These are phyloP conservation scores for Ormyrus labotus DNA, from an alignment of 2,888 invertebrate species.

Conservation along the genomic window DNA sequence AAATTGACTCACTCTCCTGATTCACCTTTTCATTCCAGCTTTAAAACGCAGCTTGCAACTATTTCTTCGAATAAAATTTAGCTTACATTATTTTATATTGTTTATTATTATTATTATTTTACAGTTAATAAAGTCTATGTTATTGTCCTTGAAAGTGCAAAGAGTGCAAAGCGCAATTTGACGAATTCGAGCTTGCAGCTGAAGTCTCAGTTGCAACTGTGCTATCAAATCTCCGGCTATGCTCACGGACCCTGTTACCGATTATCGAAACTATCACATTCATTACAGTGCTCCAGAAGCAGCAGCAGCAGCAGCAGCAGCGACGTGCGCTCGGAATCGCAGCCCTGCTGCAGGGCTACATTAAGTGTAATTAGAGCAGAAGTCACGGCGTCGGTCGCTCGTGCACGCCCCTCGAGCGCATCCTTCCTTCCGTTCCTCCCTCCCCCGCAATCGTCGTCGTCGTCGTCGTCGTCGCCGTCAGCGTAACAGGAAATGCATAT, in stretches of 20 bases:
- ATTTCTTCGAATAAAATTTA: too few species aligned
- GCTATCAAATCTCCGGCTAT: too few species aligned
- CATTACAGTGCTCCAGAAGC: conserved; percentile 9
- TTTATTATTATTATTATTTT: too few species aligned
- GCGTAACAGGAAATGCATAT: conserved; percentile 66
- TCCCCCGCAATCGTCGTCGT: conserved; percentile 10
- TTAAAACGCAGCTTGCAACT: too few species aligned
- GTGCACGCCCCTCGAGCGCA: conserved; percentile 33
- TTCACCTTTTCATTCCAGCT: too few species aligned
- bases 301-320: not conserved
- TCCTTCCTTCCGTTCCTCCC: conserved; percentile 25
- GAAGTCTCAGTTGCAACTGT: too few species aligned
- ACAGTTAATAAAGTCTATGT: too few species aligned
- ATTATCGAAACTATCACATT: conserved; percentile 45
- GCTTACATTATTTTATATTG: too few species aligned
- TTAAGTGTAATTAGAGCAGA: conserved; percentile 60
- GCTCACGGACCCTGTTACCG: not conserved
- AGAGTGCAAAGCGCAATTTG: too few species aligned
- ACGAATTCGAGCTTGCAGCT: too few species aligned
- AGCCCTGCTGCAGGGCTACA: not conserved
- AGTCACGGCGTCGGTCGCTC: conserved; percentile 55
- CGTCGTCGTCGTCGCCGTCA: conserved; percentile 55
- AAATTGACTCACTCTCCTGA: too few species aligned
- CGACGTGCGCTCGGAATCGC: not conserved
- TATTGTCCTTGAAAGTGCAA: too few species aligned